A percentile compares a stretch with the other conserved stretches of the same genome.
Evolutionary conservation across 2,113 vertebrate species (phyloP).

Genomic region (Dissostichus mawsoni): DNA sequence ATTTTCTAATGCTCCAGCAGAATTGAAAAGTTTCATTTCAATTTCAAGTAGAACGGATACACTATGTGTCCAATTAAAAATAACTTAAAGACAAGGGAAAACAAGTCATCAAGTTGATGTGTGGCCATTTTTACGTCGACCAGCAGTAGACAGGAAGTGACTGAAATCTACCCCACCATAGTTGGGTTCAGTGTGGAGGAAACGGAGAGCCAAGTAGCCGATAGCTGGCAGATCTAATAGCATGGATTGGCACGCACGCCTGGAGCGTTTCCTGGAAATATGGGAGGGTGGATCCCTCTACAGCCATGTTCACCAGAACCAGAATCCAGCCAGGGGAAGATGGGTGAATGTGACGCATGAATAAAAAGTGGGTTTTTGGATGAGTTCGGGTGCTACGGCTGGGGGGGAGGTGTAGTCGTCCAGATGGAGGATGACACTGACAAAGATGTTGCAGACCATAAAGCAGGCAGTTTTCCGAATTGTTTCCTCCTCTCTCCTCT

Average conservation of each 20-base stretch:
- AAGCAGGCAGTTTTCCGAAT: conserved; percentile 9
- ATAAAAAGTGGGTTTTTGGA: conserved; percentile 34
- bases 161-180: conserved; percentile 18
- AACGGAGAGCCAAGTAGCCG: conserved; percentile 51
- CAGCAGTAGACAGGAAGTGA: conserved; percentile 9
- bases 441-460: conserved; percentile 26
- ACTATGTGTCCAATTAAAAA: conserved; percentile 9
- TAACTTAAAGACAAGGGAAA: background rate
- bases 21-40: conserved; percentile 14
- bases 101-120: conserved; percentile 13
- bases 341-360: conserved; percentile 19
- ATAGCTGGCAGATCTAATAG: conserved; percentile 51
- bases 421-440: conserved; percentile 63
- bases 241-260: conserved; percentile 34
- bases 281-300: conserved; percentile 51
- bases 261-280: conserved; percentile 66
- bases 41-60: background rate
- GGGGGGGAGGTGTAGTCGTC: conserved; percentile 8
- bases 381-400: background rate
- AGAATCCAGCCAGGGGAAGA: conserved; percentile 38
- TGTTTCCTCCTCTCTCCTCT: conserved; percentile 5
- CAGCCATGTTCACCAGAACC: conserved; percentile 31
- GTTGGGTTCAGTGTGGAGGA: conserved; percentile 3
- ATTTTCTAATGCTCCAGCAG: conserved; percentile 31
- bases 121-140: conserved; percentile 25